Conservation (phyloP, 2,113 vertebrate genomes). For the zebrafish (Danio rerio) region GRCz12tu NC_133187.1:23102001-23102500, state of each 20-base stretch:
- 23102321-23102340: conserved; percentile 63
- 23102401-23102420: conserved; percentile 8
- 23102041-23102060: not conserved
- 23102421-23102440: conserved; percentile 9
- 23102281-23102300: conserved; percentile 61
- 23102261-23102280: conserved; percentile 61
- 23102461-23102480: not conserved
- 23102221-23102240: conserved; percentile 54
- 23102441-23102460: conserved; percentile 17
- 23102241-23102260: conserved; percentile 59
- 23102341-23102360: conserved; percentile 53
- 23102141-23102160: conserved; percentile 23
- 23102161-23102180: conserved; percentile 40
- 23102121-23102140: conserved; percentile 12
- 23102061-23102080: conserved; percentile 39
- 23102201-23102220: conserved; percentile 61
- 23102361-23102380: not conserved
- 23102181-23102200: conserved; percentile 48
- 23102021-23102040: conserved; percentile 32
- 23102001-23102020: not conserved
- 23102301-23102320: conserved; percentile 53
- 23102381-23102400: conserved; percentile 7
- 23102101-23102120: conserved; percentile 28
- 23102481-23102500: not conserved
- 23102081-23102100: conserved; percentile 12